Evolutionary conservation across 2,113 vertebrate species (phyloP).

Genomic region (Varanus komodoensis): DNA sequence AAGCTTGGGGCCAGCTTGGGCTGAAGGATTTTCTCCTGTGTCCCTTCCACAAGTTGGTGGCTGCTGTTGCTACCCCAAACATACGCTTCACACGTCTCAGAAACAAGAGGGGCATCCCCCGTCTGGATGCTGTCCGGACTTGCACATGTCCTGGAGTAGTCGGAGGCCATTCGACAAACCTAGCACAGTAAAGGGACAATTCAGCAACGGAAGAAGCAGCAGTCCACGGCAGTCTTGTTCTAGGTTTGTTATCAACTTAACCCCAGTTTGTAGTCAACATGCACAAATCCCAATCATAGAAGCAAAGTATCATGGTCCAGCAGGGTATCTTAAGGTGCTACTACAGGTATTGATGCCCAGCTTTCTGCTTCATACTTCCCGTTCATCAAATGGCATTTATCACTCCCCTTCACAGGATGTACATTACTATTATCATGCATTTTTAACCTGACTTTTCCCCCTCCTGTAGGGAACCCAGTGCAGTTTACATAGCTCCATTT

Average conservation of each 20-base stretch:
- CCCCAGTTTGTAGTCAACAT: neutral
- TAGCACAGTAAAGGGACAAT: slow-evolving; percentile 53
- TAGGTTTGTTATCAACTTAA: neutral
- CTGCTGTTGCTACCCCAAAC: slow-evolving; percentile 90
- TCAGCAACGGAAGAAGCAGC: neutral
- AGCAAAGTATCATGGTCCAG: neutral
- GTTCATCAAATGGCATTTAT: neutral
- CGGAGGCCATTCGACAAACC: slow-evolving; percentile 92
- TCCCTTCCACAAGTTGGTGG: slow-evolving; percentile 87
- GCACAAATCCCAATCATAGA: neutral
- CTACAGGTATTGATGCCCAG: neutral
- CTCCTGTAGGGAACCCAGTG: no score
- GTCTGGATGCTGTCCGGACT: slow-evolving; percentile 97
- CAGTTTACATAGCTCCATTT: no score
- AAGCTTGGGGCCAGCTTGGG: slow-evolving; percentile 87
- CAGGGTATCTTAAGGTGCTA: no score
- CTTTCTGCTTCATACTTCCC: neutral
- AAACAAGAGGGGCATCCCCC: slow-evolving; percentile 88
- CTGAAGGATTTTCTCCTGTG: slow-evolving; percentile 88
- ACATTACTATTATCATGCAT: neutral
- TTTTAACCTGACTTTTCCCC: no score
- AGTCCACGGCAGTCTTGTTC: neutral
- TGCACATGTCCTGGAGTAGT: slow-evolving; percentile 93
- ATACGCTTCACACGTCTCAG: slow-evolving; percentile 96
- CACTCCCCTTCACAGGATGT: neutral